These are phyloP conservation scores for Lycaena phlaeas DNA, from an alignment of 2,888 invertebrate genomes.

Conservation along the genomic window DNA sequence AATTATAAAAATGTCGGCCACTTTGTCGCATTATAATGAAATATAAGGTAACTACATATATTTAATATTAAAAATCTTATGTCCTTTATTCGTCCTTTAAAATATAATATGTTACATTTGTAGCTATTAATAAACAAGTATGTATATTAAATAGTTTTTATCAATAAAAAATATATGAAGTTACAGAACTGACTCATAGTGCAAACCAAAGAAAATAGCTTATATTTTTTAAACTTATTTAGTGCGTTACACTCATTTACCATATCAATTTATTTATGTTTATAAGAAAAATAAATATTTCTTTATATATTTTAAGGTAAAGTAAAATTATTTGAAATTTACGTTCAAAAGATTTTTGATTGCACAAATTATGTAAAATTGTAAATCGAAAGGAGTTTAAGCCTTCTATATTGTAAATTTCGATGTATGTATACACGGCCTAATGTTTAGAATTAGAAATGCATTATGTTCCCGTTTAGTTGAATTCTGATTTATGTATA, in stretches of 20 bases:
- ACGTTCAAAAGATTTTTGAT: background rate
- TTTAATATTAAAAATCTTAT: too few relatives aligned
- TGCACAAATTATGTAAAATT: background rate
- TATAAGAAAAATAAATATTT: background rate
- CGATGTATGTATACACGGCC: too few relatives aligned
- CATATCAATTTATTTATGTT: background rate
- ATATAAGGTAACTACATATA: too few relatives aligned
- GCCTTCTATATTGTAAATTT: too few relatives aligned
- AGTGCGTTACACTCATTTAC: background rate
- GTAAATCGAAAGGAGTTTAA: too few relatives aligned
- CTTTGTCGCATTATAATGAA: too few relatives aligned
- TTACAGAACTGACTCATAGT: background rate
- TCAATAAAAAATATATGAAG: background rate
- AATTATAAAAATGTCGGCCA: too few relatives aligned
- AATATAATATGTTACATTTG: background rate
- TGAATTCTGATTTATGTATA: too few relatives aligned
- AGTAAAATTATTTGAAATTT: slow-evolving; percentile 1
- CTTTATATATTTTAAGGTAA: background rate
- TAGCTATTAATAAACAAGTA: background rate
- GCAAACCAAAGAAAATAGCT: slow-evolving; percentile 5
- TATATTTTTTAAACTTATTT: slow-evolving; percentile 4
- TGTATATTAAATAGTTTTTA: background rate
- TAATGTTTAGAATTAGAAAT: too few relatives aligned
- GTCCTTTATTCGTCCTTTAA: background rate
- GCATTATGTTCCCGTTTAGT: too few relatives aligned